Conservation (phyloP, 2,113 vertebrate species). For the Ceratotherium simum region DNA sequence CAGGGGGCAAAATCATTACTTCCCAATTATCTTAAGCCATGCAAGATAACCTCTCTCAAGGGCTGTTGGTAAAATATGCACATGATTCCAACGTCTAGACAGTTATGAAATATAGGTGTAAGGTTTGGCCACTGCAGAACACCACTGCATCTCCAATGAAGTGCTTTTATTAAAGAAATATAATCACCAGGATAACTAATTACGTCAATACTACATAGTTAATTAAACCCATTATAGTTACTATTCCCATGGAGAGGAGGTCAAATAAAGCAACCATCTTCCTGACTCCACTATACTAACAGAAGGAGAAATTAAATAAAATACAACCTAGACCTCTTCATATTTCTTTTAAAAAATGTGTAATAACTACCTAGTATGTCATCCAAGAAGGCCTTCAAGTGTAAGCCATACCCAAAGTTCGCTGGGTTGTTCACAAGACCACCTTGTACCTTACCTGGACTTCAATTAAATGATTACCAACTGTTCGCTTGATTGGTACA, state of each 20-base stretch:
- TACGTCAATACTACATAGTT: slow-evolving; percentile 89
- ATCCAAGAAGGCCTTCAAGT: slow-evolving; percentile 67
- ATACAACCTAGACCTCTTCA: slow-evolving; percentile 64
- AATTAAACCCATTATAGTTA: slow-evolving; percentile 90
- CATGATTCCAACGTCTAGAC: slow-evolving; percentile 83
- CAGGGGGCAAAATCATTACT: slow-evolving; percentile 87
- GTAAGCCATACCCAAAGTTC: slow-evolving; percentile 39
- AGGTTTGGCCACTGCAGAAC: slow-evolving; percentile 70
- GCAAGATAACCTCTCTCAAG: slow-evolving; percentile 86
- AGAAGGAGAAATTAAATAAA: slow-evolving; percentile 87
- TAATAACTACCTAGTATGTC: slow-evolving; percentile 58
- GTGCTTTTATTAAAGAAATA: slow-evolving; percentile 89
- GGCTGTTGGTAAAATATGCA: slow-evolving; percentile 84
- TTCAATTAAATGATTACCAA: slow-evolving; percentile 59
- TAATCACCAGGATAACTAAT: slow-evolving; percentile 89
- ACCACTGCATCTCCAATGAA: slow-evolving; percentile 88
- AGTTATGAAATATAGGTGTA: slow-evolving; percentile 87
- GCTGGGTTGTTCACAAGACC: slow-evolving; percentile 57
- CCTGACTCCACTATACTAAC: slow-evolving; percentile 80
- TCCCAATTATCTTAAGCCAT: slow-evolving; percentile 86
- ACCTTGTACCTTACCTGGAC: slow-evolving; percentile 1
- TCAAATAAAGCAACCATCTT: slow-evolving; percentile 84
- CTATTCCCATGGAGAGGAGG: slow-evolving; percentile 86
- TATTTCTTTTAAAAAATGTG: slow-evolving; percentile 49
- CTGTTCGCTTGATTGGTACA: slow-evolving; percentile 43